phyloP scores from a whole-genome alignment of 2,113 vertebrate genomes.

The Vulpes lagopus region DNA sequence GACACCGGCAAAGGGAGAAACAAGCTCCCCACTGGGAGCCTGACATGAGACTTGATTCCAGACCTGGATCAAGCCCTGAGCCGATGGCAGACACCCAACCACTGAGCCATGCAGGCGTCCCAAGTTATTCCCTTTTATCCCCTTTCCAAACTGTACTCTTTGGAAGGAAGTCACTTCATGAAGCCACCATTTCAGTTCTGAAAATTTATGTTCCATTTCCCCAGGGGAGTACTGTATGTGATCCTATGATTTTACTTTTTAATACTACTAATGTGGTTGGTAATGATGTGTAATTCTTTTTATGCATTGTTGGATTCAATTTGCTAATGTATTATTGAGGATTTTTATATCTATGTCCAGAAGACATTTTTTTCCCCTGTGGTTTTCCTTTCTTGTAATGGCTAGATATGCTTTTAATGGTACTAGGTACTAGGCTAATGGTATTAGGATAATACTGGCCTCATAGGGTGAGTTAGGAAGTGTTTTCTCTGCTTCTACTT shows the following conservation, averaged over 20 bases:
- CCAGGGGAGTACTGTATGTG: not conserved
- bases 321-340: not conserved
- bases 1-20: no score
- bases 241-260: not conserved
- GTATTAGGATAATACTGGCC: not conserved
- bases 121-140: not conserved
- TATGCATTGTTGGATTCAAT: not conserved
- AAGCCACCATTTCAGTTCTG: not conserved
- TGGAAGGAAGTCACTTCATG: not conserved
- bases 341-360: not conserved
- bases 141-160: not conserved
- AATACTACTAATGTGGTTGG: not conserved
- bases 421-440: not conserved
- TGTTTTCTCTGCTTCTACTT: not conserved
- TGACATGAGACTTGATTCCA: no score
- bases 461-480: not conserved
- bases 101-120: no score
- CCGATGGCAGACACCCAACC: no score
- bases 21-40: no score
- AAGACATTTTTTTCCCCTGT: not conserved
- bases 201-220: not conserved
- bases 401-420: not conserved
- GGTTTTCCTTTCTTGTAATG: not conserved
- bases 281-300: not conserved
- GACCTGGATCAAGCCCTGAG: no score